Conservation (phyloP, 2,113 vertebrate genomes). For the Muntiacus muntjak region DNA sequence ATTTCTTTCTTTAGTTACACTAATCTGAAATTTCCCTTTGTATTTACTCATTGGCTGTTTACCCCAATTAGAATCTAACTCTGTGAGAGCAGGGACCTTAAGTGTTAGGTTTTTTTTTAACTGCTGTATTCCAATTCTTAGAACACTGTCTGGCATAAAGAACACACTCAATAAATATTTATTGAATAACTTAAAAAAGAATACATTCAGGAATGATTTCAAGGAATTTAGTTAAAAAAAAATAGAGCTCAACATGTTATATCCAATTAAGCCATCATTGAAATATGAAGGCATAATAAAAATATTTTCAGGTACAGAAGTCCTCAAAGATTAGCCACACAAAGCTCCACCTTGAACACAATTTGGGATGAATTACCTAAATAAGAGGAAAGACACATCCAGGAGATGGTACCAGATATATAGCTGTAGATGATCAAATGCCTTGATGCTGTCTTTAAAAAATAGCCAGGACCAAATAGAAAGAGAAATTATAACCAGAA, state of each 20-base stretch:
- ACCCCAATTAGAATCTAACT: background rate
- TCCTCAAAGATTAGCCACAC: slow-evolving; percentile 11
- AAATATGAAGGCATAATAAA: slow-evolving; percentile 12
- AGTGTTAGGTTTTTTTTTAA: background rate
- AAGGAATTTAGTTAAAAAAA: background rate
- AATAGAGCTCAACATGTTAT: background rate
- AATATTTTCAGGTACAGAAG: background rate
- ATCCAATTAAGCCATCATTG: slow-evolving; percentile 26
- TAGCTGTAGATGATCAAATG: background rate
- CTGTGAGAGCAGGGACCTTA: background rate
- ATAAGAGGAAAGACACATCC: background rate
- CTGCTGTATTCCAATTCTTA: background rate
- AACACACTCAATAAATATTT: background rate
- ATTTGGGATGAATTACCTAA: background rate
- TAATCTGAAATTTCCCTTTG: background rate
- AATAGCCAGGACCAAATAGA: background rate
- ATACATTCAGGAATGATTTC: background rate
- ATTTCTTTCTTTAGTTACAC: background rate
- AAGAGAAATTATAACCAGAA: background rate
- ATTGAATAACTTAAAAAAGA: background rate
- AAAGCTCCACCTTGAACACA: background rate
- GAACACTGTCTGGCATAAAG: background rate
- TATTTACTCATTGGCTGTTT: background rate
- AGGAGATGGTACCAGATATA: background rate
- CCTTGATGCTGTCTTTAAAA: background rate